phyloP scores from a whole-genome alignment of 2,888 invertebrate genomes.

The Teleogryllus oceanicus region DNA sequence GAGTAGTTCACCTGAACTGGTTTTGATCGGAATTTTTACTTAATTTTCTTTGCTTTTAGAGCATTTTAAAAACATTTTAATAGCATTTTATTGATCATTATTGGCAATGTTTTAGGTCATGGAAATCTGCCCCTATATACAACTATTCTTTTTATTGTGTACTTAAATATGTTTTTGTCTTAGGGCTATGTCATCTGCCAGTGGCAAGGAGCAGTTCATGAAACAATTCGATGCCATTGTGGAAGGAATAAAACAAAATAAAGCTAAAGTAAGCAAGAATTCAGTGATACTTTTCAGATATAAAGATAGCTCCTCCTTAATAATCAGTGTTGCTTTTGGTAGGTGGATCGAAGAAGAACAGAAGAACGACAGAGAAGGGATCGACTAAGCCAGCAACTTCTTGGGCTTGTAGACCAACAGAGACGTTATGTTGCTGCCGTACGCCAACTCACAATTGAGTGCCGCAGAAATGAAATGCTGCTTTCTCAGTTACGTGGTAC shows the following conservation, averaged over 20 bases:
- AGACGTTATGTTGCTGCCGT: conserved; percentile 73
- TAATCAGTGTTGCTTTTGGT: conserved; percentile 24
- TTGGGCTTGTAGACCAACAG: conserved; percentile 64
- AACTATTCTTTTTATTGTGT: too few relatives aligned
- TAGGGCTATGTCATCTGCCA: conserved; percentile 77
- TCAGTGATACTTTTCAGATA: too few relatives aligned
- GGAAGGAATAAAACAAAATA: conserved; percentile 82
- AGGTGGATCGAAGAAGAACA: conserved; percentile 57
- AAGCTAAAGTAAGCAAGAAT: conserved; percentile 61
- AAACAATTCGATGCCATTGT: conserved; percentile 87
- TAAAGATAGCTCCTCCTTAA: too few relatives aligned
- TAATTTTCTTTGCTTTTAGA: too few relatives aligned
- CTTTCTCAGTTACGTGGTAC: conserved; percentile 45
- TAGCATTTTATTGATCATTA: too few relatives aligned
- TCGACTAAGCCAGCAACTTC: conserved; percentile 58
- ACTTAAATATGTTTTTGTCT: not conserved
- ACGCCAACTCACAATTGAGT: conserved; percentile 71
- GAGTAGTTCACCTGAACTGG: too few relatives aligned
- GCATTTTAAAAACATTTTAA: too few relatives aligned
- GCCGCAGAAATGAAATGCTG: conserved; percentile 65
- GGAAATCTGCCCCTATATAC: too few relatives aligned
- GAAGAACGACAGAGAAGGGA: conserved; percentile 68
- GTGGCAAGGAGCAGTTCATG: conserved; percentile 83
- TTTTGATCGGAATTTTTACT: too few relatives aligned
- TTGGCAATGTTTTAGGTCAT: too few relatives aligned